These are phyloP conservation scores for Etheostoma perlongum DNA, from an alignment of 2,797 vertebrate species.

Conservation along the genomic window DNA sequence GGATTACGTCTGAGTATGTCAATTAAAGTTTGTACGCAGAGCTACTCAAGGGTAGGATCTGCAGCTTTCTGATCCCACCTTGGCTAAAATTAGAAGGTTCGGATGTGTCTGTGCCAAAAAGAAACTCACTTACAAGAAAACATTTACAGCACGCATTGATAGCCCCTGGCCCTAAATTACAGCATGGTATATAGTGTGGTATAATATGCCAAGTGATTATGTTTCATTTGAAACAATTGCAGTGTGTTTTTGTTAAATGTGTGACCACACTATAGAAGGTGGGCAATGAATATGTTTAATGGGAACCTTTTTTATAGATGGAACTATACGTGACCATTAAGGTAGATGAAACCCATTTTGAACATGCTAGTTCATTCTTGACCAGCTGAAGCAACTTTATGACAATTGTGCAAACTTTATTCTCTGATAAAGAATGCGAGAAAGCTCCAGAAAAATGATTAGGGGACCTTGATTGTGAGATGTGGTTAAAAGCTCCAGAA, in stretches of 20 bases:
- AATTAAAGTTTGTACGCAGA: constrained; percentile 77
- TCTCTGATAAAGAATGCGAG: not conserved
- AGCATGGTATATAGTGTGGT: not conserved
- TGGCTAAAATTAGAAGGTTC: constrained; percentile 42
- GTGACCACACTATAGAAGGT: not conserved
- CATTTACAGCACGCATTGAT: constrained; percentile 1
- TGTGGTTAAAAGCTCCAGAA: not conserved
- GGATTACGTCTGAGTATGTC: constrained; percentile 78
- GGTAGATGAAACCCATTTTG: not conserved
- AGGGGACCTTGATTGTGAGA: too few species aligned
- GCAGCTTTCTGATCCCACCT: constrained; percentile 51
- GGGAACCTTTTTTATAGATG: not conserved
- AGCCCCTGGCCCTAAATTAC: not conserved
- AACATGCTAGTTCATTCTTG: not conserved
- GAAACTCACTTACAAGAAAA: not conserved
- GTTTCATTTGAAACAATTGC: constrained; percentile 7
- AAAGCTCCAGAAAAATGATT: not conserved
- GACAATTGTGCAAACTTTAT: not conserved
- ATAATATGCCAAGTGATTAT: constrained; percentile 8
- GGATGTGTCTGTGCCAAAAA: constrained; percentile 41
- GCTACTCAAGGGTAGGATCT: constrained; percentile 62
- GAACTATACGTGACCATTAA: not conserved
- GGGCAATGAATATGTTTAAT: not conserved
- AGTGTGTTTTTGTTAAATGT: constrained; percentile 5
- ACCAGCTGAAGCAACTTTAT: not conserved